Evolutionary conservation across 2,113 vertebrate species (phyloP).

Genomic region (Cephalopholis sonnerati): DNA sequence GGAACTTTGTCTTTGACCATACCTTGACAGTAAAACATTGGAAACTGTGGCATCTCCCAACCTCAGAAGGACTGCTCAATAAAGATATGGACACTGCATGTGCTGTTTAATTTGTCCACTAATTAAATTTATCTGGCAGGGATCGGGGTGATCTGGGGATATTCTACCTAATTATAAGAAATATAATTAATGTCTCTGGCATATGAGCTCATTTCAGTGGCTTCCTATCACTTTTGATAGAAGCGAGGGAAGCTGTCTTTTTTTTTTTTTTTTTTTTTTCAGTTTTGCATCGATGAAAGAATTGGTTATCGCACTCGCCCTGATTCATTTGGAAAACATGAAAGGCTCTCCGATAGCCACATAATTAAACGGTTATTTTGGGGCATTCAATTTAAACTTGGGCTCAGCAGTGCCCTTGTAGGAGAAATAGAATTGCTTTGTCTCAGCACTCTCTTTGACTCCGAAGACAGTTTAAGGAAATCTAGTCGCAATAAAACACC

Average conservation of each 20-base stretch:
- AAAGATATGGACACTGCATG: conserved; percentile 27
- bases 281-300: conserved; percentile 65
- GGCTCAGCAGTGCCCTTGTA: conserved; percentile 70
- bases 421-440: conserved; percentile 68
- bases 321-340: conserved; percentile 78
- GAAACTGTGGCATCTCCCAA: neutral
- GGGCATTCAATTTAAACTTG: conserved; percentile 80
- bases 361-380: conserved; percentile 83
- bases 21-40: conserved; percentile 22
- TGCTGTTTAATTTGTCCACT: conserved; percentile 44
- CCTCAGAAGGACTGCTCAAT: conserved; percentile 18
- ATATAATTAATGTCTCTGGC: conserved; percentile 68
- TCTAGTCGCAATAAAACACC: conserved; percentile 59
- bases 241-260: conserved; percentile 19
- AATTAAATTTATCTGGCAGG: conserved; percentile 75
- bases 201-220: conserved; percentile 63
- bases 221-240: conserved; percentile 56
- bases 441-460: conserved; percentile 70
- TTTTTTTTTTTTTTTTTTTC: neutral
- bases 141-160: conserved; percentile 69
- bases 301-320: conserved; percentile 65
- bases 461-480: conserved; percentile 72
- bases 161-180: conserved; percentile 69
- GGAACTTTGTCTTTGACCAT: conserved; percentile 6
- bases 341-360: conserved; percentile 77